A percentile compares a stretch with the other conserved stretches of the same genome.
Conservation (phyloP, 2,113 vertebrate genomes). For the Jacana jacana region DNA sequence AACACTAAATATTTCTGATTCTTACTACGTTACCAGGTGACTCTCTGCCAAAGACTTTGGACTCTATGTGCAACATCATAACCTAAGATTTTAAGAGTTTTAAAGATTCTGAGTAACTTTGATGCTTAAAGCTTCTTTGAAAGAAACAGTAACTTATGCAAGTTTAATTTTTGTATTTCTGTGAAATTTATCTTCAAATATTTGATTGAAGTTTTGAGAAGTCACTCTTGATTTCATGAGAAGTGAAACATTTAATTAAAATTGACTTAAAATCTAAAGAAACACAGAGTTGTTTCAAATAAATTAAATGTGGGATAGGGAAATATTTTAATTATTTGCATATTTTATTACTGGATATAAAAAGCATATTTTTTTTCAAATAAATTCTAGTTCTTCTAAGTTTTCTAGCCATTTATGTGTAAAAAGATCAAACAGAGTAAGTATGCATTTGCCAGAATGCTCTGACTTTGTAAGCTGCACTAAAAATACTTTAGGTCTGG, state of each 20-base stretch:
- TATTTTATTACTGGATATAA: constrained; percentile 16
- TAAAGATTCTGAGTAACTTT: background rate
- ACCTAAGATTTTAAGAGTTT: background rate
- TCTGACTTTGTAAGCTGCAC: background rate
- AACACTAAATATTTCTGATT: background rate
- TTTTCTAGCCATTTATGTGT: background rate
- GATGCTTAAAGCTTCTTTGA: background rate
- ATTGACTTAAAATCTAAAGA: constrained; percentile 15
- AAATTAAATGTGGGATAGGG: background rate
- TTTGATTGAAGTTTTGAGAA: constrained; percentile 21
- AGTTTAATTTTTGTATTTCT: constrained; percentile 7
- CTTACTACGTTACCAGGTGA: background rate
- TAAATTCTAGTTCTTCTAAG: constrained; percentile 12
- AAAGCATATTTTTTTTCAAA: constrained; percentile 38
- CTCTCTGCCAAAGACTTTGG: background rate
- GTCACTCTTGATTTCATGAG: constrained; percentile 3
- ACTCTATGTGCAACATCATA: background rate
- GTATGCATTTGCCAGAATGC: background rate
- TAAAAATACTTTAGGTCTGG: constrained; percentile 12
- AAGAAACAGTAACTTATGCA: background rate
- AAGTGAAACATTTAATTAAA: constrained; percentile 20
- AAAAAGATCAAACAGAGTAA: constrained; percentile 24
- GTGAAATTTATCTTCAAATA: constrained; percentile 46
- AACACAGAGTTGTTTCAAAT: background rate
- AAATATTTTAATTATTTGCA: constrained; percentile 8